Percentiles rank a stretch among this genome's conserved stretches.
Conservation (phyloP, 2,113 vertebrate species). For the Archilochus colubris region DNA sequence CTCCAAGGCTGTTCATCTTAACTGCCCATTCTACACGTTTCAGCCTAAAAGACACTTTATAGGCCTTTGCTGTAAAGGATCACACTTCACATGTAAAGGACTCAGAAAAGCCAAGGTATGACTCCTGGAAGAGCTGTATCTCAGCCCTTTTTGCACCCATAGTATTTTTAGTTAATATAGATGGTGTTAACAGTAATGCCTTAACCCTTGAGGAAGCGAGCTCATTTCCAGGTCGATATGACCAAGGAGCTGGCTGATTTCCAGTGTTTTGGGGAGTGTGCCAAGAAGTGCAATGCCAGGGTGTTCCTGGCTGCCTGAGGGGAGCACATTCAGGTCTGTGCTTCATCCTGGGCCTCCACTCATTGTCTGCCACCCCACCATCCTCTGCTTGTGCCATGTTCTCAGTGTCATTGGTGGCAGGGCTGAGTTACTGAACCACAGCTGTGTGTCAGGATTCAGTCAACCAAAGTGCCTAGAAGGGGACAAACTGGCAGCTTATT, state of each 20-base stretch:
- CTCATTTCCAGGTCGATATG: slow-evolving; percentile 40
- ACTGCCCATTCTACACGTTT: background rate
- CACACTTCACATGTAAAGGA: background rate
- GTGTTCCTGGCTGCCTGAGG: slow-evolving; percentile 11
- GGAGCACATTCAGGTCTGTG: background rate
- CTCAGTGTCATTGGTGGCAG: background rate
- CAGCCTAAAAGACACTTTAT: background rate
- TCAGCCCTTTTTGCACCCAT: background rate
- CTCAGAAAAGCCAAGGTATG: background rate
- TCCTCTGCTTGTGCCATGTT: fast-evolving
- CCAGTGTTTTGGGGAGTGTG: slow-evolving; percentile 7
- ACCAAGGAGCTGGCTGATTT: slow-evolving; percentile 22
- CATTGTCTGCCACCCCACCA: background rate
- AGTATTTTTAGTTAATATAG: slow-evolving; percentile 46
- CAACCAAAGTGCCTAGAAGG: background rate
- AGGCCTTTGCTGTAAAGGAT: background rate
- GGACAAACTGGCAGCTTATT: background rate
- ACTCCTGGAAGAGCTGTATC: slow-evolving; percentile 31
- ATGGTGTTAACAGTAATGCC: slow-evolving; percentile 61
- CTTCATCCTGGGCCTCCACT: background rate
- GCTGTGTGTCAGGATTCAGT: fast-evolving
- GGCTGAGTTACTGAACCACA: background rate
- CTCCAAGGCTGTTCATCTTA: background rate
- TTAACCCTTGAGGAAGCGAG: slow-evolving; percentile 53
- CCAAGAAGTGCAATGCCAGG: background rate